These are phyloP conservation scores for Cryptotermes secundus DNA, from an alignment of 1,140 invertebrate species.

Conservation along the genomic window DNA sequence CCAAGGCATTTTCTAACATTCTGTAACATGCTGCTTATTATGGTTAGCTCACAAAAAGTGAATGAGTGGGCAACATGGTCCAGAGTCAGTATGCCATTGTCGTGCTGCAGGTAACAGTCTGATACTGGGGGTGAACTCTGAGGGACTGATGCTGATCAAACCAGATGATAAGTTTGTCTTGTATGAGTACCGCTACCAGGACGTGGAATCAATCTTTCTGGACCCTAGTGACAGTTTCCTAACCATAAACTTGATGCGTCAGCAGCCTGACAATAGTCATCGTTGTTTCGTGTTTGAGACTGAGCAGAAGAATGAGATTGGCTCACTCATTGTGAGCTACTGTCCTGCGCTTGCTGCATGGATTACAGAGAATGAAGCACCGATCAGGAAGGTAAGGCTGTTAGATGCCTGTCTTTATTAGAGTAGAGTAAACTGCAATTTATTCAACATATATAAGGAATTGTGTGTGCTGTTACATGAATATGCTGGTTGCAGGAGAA, in stretches of 20 bases:
- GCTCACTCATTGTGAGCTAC: conserved; percentile 89
- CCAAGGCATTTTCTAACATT: too few species aligned
- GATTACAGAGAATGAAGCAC: conserved; percentile 79
- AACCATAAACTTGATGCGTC: conserved; percentile 70
- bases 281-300: conserved; percentile 95
- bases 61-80: background rate
- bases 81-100: conserved; percentile 16
- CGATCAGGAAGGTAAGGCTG: conserved; percentile 57
- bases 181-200: conserved; percentile 83
- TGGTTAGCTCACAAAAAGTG: background rate
- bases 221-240: conserved; percentile 91
- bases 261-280: conserved; percentile 63
- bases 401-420: too few species aligned
- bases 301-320: conserved; percentile 84
- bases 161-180: conserved; percentile 87
- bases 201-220: conserved; percentile 87
- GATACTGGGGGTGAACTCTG: conserved; percentile 86
- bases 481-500: too few species aligned
- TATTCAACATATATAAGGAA: too few species aligned
- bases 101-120: conserved; percentile 52
- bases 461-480: too few species aligned
- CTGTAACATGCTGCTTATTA: too few species aligned
- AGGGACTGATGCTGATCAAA: conserved; percentile 85
- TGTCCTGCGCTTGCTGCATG: conserved; percentile 81
- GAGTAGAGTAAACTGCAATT: too few species aligned